These are phyloP conservation scores for Pungitius pungitius DNA, from an alignment of 2,113 vertebrate species.

Conservation along the genomic window DNA sequence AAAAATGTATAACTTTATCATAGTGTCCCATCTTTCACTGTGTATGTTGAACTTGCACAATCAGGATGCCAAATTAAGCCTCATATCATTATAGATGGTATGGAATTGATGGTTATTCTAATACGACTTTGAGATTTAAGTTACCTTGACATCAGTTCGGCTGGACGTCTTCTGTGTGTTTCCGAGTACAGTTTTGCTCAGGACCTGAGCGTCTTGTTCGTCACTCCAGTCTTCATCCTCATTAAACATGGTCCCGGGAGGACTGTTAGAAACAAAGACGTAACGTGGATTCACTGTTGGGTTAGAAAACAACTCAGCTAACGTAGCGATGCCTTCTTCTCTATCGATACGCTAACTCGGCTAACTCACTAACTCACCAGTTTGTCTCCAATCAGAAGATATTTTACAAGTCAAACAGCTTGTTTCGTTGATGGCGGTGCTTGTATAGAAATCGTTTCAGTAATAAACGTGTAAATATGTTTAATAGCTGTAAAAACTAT, in stretches of 20 bases:
- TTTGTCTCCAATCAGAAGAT: not conserved
- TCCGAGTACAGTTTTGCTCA: conserved; percentile 18
- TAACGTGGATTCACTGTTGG: not conserved
- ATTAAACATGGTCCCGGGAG: conserved; percentile 74
- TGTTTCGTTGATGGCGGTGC: not conserved
- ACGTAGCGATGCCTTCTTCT: not conserved
- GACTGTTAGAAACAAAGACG: not conserved
- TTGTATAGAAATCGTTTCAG: not conserved
- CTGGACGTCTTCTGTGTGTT: conserved; percentile 7
- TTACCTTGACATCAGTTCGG: conserved; percentile 51
- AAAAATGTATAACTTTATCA: not conserved
- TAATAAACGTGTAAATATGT: not conserved
- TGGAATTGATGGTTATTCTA: not conserved
- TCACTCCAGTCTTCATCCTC: conserved; percentile 82
- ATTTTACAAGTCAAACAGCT: not conserved
- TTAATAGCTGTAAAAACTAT: not conserved
- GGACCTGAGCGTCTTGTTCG: conserved; percentile 42
- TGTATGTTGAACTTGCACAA: not conserved
- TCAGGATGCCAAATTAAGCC: not conserved
- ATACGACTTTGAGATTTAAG: conserved; percentile 2
- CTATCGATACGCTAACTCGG: not conserved
- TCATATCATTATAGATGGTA: too few species aligned
- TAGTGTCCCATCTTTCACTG: not conserved
- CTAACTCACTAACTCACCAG: conserved; percentile 7
- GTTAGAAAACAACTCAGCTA: not conserved